Evolutionary conservation across 2,113 vertebrate species (phyloP), one percentile per base, ranked within the genome.

Genomic region (Balaenoptera acutorostrata): DNA sequence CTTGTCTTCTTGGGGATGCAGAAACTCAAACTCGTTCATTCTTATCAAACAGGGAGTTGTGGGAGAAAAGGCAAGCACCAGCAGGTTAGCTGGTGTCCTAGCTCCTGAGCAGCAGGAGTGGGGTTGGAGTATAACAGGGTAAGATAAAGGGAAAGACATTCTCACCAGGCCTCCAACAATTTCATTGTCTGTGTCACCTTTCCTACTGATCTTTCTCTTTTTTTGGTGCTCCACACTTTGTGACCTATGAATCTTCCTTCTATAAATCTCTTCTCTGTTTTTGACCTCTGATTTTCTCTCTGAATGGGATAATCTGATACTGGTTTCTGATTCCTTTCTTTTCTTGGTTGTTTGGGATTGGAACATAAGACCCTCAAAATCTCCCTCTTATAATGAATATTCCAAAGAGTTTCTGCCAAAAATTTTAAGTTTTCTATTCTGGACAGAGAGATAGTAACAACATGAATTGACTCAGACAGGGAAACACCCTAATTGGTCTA

Each of bases 351-450:
- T 25, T 59, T 93, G 7, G 2, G 8, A 91, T 93, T 75, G 27
- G 23, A 69, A 77, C 10, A 55, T 2, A 86, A 84, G 13, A 59
- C 25, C 2, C 15, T 94, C 46, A 92, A 95, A 93, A 82, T 87
- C 5, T 15, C 31, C 20, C 15, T 57, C 75, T 89, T 74, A 41
- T 69, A 49, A 87, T 66, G 20, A 94, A 80, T 81, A 52, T 12
- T 29, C 27, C 25, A 77, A 18, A 27, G 5, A 12, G 11, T 86
- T 90, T 92, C 39, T 95, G 41, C 21, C 29, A 20, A 83, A 83
- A 69, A 0, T 25, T 61, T 92, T 29, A 78, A 29, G 6, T 78
- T 63, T 75, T n/a, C 25, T 78, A 8, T 39, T 91, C 31, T 75
- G 12, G 29, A 69, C 25, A 78, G 17, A 95, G 31, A 87, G 20